Evolutionary conservation across 2,113 vertebrate species (phyloP).

Genomic region (Saccopteryx leptura): DNA sequence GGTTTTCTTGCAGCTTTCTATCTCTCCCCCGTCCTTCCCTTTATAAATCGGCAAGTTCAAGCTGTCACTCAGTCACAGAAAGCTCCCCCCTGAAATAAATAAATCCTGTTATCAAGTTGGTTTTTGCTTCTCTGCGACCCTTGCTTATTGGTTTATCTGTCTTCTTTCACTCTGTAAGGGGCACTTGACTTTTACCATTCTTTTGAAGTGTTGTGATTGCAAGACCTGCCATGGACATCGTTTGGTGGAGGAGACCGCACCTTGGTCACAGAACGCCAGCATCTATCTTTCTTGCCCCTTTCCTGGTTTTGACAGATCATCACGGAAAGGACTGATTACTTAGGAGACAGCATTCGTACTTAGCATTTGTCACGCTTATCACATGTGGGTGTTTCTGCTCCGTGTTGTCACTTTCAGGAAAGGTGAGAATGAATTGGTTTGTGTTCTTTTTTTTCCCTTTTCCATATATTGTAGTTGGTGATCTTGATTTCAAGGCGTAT

Average conservation of each 20-base stretch:
- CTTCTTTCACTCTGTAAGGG: neutral
- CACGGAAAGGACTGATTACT: neutral
- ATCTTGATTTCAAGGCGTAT: neutral
- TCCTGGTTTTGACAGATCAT: neutral
- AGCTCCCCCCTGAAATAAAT: neutral
- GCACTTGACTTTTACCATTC: neutral
- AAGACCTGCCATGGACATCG: neutral
- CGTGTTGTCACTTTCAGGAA: neutral
- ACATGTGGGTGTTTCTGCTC: neutral
- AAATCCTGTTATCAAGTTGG: neutral
- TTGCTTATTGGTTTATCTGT: neutral
- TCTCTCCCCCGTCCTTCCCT: neutral
- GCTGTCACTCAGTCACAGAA: neutral
- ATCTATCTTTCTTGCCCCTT: neutral
- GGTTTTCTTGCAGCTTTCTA: neutral
- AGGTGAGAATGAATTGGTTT: neutral
- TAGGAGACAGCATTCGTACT: neutral
- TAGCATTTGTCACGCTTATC: neutral
- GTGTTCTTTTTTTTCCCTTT: neutral
- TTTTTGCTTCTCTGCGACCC: neutral
- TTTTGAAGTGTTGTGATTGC: neutral
- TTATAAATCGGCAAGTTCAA: neutral
- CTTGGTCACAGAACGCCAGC: neutral
- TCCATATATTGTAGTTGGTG: neutral
- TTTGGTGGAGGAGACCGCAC: neutral